phyloP scores from a whole-genome alignment of 2,113 vertebrate genomes.

The Polypterus senegalus region DNA sequence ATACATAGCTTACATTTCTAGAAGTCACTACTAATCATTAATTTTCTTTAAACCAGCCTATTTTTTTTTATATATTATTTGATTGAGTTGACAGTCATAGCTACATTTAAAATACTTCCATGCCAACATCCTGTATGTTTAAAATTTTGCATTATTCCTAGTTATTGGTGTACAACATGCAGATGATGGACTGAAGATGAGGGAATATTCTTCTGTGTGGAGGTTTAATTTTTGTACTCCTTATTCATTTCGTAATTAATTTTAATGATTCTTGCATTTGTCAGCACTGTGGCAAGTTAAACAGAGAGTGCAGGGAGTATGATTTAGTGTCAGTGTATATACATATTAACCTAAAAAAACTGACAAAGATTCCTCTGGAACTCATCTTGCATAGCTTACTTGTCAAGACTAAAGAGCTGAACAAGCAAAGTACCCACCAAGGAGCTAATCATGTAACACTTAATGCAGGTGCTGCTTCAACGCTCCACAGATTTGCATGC shows the following conservation, averaged over 20 bases:
- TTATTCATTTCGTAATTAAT: not conserved
- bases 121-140: no score
- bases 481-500: slow-evolving; percentile 5
- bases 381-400: slow-evolving; percentile 4
- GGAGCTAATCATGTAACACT: slow-evolving; percentile 7
- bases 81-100: no score
- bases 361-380: slow-evolving; percentile 1
- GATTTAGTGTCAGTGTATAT: not conserved
- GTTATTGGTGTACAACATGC: no score
- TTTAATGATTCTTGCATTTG: not conserved
- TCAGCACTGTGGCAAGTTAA: slow-evolving; percentile 1
- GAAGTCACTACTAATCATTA: no score
- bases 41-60: no score
- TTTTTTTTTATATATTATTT: no score
- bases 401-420: slow-evolving; percentile 14
- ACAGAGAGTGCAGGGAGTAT: not conserved
- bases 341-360: slow-evolving; percentile 2
- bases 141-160: no score
- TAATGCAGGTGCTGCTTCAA: slow-evolving; percentile 15
- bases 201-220: no score
- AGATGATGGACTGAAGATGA: no score
- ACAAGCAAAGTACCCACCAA: slow-evolving; percentile 8
- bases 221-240: no score
- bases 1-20: no score
- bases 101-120: no score